These are phyloP conservation scores for Xylota segnis DNA, from an alignment of 2,888 invertebrate species.

Conservation along the genomic window DNA sequence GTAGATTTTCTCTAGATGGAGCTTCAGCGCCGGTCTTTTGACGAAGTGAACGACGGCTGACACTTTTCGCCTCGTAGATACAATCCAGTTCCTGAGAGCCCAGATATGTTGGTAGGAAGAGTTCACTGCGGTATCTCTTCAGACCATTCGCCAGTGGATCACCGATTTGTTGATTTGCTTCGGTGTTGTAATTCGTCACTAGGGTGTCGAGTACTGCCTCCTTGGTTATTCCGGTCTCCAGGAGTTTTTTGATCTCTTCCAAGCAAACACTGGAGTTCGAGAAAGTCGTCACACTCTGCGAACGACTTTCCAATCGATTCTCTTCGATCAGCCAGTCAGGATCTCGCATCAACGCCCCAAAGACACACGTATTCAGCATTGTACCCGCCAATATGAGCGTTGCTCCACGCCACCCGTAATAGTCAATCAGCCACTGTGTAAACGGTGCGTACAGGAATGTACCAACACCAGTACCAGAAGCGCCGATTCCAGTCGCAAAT, in stretches of 20 bases:
- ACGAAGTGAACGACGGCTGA: constrained; percentile 83
- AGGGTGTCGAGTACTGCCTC: constrained; percentile 84
- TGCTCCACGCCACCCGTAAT: constrained; percentile 94
- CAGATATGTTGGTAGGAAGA: constrained; percentile 83
- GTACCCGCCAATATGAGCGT: constrained; percentile 92
- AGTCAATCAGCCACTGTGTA: constrained; percentile 89
- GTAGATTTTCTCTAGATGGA: constrained; percentile 82
- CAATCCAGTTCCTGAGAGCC: constrained; percentile 82
- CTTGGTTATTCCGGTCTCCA: constrained; percentile 88
- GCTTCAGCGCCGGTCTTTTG: constrained; percentile 81
- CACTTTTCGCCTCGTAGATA: constrained; percentile 81
- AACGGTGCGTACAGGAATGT: constrained; percentile 95
- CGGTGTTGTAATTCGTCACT: constrained; percentile 84
- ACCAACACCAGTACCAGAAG: constrained; percentile 95
- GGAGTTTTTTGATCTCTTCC: constrained; percentile 87
- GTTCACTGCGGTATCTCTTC: constrained; percentile 83
- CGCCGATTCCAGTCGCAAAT: constrained; percentile 94
- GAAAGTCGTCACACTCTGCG: constrained; percentile 84
- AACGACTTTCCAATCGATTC: constrained; percentile 84
- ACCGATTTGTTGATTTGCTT: constrained; percentile 84
- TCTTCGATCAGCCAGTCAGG: constrained; percentile 89
- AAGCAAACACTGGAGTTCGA: constrained; percentile 84
- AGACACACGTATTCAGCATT: constrained; percentile 93
- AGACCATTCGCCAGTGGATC: constrained; percentile 80
- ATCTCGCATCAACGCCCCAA: constrained; percentile 94